Base-by-base conservation (phyloP, 1,140 invertebrate species). In the Lepeophtheirus salmonis region DNA sequence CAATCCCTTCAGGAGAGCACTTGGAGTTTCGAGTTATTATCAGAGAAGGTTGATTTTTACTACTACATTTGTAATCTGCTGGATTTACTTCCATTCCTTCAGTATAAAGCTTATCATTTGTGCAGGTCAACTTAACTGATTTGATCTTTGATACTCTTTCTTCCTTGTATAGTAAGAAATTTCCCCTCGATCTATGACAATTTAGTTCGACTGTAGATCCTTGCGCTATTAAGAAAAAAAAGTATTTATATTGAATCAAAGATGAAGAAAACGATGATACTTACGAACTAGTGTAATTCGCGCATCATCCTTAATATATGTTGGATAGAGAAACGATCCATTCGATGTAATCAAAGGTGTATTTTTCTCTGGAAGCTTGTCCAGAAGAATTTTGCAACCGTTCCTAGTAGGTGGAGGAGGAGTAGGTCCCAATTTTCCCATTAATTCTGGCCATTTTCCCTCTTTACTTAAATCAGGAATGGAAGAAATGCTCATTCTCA, bases 241-340 rank as follows among this genome's bases (percentile, higher is more conserved):
- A 54, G n/a, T 23, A 20, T 3, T 54, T 14, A 77, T 75, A 64
- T 41, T 41, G 30, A 41, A 41, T 41, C 6, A 41, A n/a, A 41
- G n/a, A n/a, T n/a, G n/a, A n/a, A n/a, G n/a, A n/a, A n/a, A n/a
- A n/a, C n/a, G 30, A 41, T 41, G n/a, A 41, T 41, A 41, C 30
- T 41, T 41, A 41, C 30, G 30, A 41, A 41, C 30, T 6, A 41
- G 6, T 41, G 6, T 41, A 41, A 41, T 41, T n/a, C 30, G 6
- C 6, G 6, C 30, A 41, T 41, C 30, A 10, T 41, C 30, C 6
- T 41, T 41, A 10, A 41, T 41, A n/a, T 41, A 41, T 41, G 30
- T 10, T 10, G 30, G n/a, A 41, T 41, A 41, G n/a, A 41, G 30
- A 41, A 41, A 41, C 30, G 6, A 10, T 6, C 30, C 30, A 41